Evolutionary conservation across 2,113 vertebrate genomes (phyloP), one percentile per base, ranked within the genome.

Genomic region (Sceloporus tristichus): DNA sequence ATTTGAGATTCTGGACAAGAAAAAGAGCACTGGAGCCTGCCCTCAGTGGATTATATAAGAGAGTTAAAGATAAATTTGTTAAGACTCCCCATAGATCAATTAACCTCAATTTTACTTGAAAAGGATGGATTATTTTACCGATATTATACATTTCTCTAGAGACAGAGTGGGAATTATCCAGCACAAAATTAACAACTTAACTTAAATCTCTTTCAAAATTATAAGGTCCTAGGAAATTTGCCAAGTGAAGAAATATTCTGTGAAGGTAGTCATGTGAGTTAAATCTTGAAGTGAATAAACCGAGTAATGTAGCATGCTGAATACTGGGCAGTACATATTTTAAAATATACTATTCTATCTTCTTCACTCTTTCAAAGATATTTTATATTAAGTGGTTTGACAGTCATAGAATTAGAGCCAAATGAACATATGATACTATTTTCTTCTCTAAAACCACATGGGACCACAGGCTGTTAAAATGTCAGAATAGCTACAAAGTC

Each of bases 181-280:
- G 73, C 19, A 25, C 13, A 68, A 40, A 87, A 87, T 85, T 87
- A 87, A 85, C 73, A 87, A 68, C 71, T 77, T 59, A 82, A 42
- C 53, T 89, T 87, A 85, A 77, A 40, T 87, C 62, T 89, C 42
- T 79, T 87, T 87, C 40, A 40, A 59, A 84, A 91, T 84, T 87
- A 79, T 27, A 68, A 54, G 62, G n/a, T 77, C 77, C 76, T 78
- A 62, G 77, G 77, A 87, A 85, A 89, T 91, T 48, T 81, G 70
- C 88, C 85, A 87, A 75, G 38, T 38, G 89, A 81, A 87, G 38
- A 84, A 85, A 90, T 85, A 85, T 62, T 71, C 29, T 11, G 73
- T 76, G 78, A 75, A 85, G 56, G 77, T 85, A 85, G 62, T 56
- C 48, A 75, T 75, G 9, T 73, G 73, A 78, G 74, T 83, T 86